Evolutionary conservation across 2,888 invertebrate species (phyloP), one percentile per base, ranked within the genome.

Genomic region (Entomobrya multifasciata): DNA sequence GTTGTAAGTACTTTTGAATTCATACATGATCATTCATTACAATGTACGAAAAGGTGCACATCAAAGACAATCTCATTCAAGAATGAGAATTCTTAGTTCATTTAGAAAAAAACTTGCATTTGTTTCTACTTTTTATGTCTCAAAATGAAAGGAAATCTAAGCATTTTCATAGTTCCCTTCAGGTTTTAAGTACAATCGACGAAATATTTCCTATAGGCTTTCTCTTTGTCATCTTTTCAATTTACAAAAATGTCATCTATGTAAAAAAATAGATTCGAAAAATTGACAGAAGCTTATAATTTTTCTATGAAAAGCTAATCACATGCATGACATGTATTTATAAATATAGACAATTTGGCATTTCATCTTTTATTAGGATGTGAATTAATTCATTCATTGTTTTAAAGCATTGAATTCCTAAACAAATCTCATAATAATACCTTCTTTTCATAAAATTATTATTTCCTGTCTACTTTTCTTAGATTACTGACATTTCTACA

Each of bases 401-500:
- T 76, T 76, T 41, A 76, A 76, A 57, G 13, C 15, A n/a, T n/a
- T n/a, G n/a, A n/a, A n/a, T n/a, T n/a, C n/a, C n/a, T n/a, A n/a
- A n/a, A n/a, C n/a, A n/a, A n/a, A n/a, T n/a, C n/a, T n/a, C n/a
- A n/a, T n/a, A n/a, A n/a, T n/a, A n/a, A n/a, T n/a, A n/a, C n/a
- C n/a, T n/a, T n/a, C n/a, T n/a, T n/a, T n/a, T n/a, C n/a, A n/a
- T n/a, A n/a, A n/a, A n/a, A n/a, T n/a, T n/a, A n/a, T n/a, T n/a
- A 47, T 52, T 72, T 72, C 72, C 72, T 72, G 52, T 52, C 15
- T 72, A 17, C 25, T 57, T 22, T 77, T n/a, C 60, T 41, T 57
- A 88, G 88, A 25, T 62, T 88, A 52, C 65, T 88, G 17, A 62
- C 36, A 20, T 82, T 55, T 22, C 86, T 88, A 22, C 76, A 70